phyloP scores from a whole-genome alignment of 2,888 invertebrate genomes.

The Polietes domitor region DNA sequence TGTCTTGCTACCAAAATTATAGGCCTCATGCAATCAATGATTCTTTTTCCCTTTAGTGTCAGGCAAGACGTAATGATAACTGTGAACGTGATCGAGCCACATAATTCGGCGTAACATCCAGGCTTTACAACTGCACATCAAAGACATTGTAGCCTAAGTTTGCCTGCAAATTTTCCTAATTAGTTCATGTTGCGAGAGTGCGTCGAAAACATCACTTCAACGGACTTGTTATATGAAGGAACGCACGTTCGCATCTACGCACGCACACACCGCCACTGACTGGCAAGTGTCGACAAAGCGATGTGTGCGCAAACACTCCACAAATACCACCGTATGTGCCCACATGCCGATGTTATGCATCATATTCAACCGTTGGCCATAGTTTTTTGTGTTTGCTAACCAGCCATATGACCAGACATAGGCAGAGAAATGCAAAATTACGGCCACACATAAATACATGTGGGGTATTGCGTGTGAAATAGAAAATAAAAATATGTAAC shows the following conservation, averaged over 20 bases:
- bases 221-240: too few relatives aligned
- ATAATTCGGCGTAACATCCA: neutral
- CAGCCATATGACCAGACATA: neutral
- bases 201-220: too few relatives aligned
- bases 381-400: neutral
- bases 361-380: neutral
- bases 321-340: neutral
- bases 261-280: neutral
- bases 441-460: too few relatives aligned
- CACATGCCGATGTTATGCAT: neutral
- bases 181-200: neutral
- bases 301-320: neutral
- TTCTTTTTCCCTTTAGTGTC: too few relatives aligned
- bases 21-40: too few relatives aligned
- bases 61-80: neutral
- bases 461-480: too few relatives aligned
- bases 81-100: constrained; percentile 7
- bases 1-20: too few relatives aligned
- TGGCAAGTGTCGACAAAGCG: neutral
- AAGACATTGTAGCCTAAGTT: neutral
- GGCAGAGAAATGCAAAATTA: neutral
- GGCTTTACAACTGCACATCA: neutral
- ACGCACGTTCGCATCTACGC: neutral
- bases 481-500: too few relatives aligned
- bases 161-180: neutral